Evolutionary conservation across 2,113 vertebrate species (phyloP).

Genomic region (Hoplias malabaricus): DNA sequence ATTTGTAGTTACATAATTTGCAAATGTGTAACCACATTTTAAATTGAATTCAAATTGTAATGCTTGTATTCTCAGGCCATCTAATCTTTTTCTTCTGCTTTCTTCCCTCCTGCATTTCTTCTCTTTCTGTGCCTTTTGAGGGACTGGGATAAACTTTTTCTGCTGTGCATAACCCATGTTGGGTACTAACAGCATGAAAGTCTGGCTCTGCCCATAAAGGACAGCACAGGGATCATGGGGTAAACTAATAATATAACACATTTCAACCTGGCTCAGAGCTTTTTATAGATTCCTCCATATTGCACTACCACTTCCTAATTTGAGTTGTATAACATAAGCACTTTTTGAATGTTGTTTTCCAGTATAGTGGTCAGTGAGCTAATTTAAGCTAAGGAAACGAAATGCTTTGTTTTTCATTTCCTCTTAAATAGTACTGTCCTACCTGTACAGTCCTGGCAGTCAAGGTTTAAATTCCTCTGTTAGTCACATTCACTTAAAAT

Average conservation of each 20-base stretch:
- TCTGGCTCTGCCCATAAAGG: slow-evolving; percentile 23
- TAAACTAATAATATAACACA: slow-evolving; percentile 46
- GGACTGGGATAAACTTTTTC: slow-evolving; percentile 40
- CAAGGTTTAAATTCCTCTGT: not conserved
- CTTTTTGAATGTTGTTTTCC: not conserved
- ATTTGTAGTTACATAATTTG: not conserved
- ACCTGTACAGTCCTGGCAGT: not conserved
- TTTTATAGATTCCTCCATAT: not conserved
- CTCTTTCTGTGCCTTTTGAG: slow-evolving; percentile 30
- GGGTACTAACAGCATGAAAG: slow-evolving; percentile 38
- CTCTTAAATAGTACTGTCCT: not conserved
- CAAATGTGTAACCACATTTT: not conserved
- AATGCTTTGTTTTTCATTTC: not conserved
- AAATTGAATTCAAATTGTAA: not conserved
- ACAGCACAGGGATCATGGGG: slow-evolving; percentile 40
- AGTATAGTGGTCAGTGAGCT: not conserved
- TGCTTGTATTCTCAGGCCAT: not conserved
- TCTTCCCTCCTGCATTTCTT: slow-evolving; percentile 4
- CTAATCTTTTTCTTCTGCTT: slow-evolving; percentile 12
- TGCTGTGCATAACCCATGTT: slow-evolving; percentile 32
- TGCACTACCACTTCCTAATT: not conserved
- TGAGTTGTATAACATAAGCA: not conserved
- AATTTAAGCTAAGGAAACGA: not conserved
- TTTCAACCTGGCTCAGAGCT: not conserved
- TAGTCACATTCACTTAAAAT: not conserved